phyloP scores from a whole-genome alignment of 92 coral and sea anemone species.

The Pocillopora grandis region DNA sequence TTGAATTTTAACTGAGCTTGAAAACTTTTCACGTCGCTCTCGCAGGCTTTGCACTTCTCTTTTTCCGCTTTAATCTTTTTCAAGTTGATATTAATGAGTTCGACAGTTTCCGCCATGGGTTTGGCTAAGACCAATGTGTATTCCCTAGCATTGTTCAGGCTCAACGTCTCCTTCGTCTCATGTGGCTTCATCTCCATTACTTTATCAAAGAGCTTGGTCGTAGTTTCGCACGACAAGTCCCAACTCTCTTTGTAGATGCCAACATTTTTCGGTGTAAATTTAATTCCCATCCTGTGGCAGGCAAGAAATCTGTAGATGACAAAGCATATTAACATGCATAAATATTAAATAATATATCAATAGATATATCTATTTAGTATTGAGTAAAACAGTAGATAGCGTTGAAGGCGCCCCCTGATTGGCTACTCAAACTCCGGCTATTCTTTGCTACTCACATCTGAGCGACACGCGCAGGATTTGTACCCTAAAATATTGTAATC shows the following conservation, averaged over 20 bases:
- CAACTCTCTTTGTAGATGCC: constrained; percentile 22
- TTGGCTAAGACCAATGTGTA: constrained; percentile 23
- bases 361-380: too few relatives aligned
- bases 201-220: constrained; percentile 8
- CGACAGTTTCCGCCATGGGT: constrained; percentile 26
- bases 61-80: not conserved
- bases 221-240: constrained; percentile 11
- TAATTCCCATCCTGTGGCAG: constrained; percentile 1
- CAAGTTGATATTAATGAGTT: constrained; percentile 6
- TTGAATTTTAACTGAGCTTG: not conserved
- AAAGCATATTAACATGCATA: too few relatives aligned
- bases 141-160: constrained; percentile 29
- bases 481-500: too few relatives aligned
- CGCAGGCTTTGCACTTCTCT: not conserved
- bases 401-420: too few relatives aligned
- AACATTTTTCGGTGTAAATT: not conserved
- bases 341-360: too few relatives aligned
- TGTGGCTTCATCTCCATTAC: constrained; percentile 20
- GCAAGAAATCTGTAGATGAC: not conserved
- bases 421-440: too few relatives aligned
- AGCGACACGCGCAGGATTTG: too few relatives aligned
- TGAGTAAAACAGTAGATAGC: too few relatives aligned
- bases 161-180: constrained; percentile 16
- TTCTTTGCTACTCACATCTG: too few relatives aligned
- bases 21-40: not conserved